Conservation (phyloP, 1,140 invertebrate species). For the Pollicipes pollicipes region DNA sequence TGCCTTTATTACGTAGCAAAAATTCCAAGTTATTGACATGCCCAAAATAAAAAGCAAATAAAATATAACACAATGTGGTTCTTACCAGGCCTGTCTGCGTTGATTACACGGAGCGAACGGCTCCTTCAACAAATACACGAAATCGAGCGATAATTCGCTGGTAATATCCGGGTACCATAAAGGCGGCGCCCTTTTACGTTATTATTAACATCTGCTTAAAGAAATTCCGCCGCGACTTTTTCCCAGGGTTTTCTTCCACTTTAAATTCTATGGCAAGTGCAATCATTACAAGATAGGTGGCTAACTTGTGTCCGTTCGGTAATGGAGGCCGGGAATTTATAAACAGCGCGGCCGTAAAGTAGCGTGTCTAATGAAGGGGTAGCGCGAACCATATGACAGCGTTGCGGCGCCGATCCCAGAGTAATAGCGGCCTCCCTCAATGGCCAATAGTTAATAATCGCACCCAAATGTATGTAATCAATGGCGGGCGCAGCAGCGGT, state of each 20-base stretch:
- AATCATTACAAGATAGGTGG: not conserved
- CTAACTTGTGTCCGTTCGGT: not conserved
- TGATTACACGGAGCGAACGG: too few species aligned
- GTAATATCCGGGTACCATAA: not conserved
- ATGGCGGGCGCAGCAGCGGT: not conserved
- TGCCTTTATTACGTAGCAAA: too few species aligned
- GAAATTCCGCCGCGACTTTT: not conserved
- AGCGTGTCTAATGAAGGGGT: not conserved
- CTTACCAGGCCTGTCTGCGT: too few species aligned
- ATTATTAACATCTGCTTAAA: not conserved
- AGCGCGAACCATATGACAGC: not conserved
- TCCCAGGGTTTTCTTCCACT: not conserved
- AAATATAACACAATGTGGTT: too few species aligned
- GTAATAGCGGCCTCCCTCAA: not conserved
- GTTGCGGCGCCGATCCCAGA: not conserved
- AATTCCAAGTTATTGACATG: too few species aligned
- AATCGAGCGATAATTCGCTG: too few species aligned
- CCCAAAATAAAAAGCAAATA: too few species aligned
- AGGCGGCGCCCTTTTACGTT: not conserved
- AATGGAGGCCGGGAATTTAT: not conserved
- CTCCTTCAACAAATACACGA: too few species aligned
- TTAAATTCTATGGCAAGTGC: not conserved
- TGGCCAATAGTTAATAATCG: conserved; percentile 2
- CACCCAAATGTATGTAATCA: not conserved
- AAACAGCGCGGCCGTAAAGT: not conserved